Conservation (phyloP, 2,113 vertebrate genomes). For the human (Homo sapiens) region GRCh38 chr2:128593501-128594000, state of each 20-base stretch:
- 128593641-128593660: too few relatives aligned
- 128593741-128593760: accelerated
- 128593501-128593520: background rate
- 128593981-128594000: background rate
- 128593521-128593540: background rate
- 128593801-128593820: background rate
- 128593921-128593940: background rate
- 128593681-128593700: background rate
- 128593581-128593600: background rate
- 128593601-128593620: background rate
- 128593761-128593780: accelerated
- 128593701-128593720: background rate
- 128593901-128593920: accelerated
- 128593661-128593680: background rate
- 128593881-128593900: background rate
- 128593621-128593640: background rate
- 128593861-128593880: accelerated
- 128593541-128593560: accelerated
- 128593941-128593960: background rate
- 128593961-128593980: background rate
- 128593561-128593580: background rate
- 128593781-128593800: background rate
- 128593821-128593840: too few relatives aligned
- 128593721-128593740: too few relatives aligned
- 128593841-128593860: background rate